Evolutionary conservation across 2,797 vertebrate genomes (phyloP).

Genomic region (Anisognathus igniventris): DNA sequence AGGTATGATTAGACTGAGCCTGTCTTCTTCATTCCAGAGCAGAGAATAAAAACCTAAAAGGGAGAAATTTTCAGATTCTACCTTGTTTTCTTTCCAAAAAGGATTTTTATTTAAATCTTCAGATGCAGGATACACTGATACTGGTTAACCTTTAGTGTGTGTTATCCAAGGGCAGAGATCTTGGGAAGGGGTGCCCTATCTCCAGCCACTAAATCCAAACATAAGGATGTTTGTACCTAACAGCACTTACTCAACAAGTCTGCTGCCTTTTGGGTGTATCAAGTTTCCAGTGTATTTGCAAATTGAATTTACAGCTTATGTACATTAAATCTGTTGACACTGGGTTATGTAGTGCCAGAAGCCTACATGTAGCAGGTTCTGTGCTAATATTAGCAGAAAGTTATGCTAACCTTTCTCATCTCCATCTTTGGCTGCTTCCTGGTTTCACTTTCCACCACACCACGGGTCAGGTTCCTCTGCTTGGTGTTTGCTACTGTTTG

Average conservation of each 20-base stretch:
- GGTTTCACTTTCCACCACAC: background rate
- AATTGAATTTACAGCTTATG: background rate
- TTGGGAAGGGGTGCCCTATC: background rate
- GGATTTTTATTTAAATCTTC: background rate
- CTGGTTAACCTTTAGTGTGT: background rate
- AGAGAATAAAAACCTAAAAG: background rate
- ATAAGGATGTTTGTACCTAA: background rate
- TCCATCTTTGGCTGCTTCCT: background rate
- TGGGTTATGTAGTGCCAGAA: background rate
- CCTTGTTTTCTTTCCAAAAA: background rate
- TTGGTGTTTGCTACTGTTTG: background rate
- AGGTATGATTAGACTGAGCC: background rate
- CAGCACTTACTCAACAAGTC: background rate
- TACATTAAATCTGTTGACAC: background rate
- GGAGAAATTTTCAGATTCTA: background rate
- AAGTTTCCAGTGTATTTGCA: background rate
- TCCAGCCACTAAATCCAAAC: background rate
- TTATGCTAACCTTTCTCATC: background rate
- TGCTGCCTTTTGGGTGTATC: background rate
- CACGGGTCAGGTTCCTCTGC: background rate
- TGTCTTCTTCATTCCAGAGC: background rate
- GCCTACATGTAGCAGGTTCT: background rate
- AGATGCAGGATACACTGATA: background rate
- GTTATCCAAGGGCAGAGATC: background rate
- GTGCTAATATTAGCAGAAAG: slow-evolving; percentile 31